Evolutionary conservation across 2,888 invertebrate genomes (phyloP).

Genomic region (Lithodes maja): DNA sequence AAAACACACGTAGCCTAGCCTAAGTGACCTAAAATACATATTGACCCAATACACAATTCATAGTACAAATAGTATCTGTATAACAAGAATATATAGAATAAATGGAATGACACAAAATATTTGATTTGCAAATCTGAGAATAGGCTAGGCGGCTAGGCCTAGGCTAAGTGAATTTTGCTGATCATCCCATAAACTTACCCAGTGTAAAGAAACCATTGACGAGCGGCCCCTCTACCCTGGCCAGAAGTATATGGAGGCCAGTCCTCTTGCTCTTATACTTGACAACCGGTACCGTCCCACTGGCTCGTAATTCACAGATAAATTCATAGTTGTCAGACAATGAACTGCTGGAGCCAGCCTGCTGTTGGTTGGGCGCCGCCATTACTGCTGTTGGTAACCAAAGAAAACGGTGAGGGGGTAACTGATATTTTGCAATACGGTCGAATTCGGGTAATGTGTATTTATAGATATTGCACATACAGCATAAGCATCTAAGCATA

Average conservation of each 20-base stretch:
- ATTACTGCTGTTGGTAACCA: constrained; percentile 30
- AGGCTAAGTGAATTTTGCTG: no score
- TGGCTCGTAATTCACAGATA: constrained; percentile 49
- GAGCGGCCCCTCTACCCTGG: constrained; percentile 91
- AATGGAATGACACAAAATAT: no score
- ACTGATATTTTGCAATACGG: background rate
- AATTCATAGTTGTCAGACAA: constrained; percentile 44
- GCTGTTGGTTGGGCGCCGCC: constrained; percentile 47
- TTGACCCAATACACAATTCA: no score
- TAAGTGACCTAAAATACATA: no score
- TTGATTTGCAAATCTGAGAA: no score
- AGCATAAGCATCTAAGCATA: no score
- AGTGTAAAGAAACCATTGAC: constrained; percentile 91
- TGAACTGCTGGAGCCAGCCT: background rate
- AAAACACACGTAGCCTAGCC: no score
- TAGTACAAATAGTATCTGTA: no score
- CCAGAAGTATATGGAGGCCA: constrained; percentile 87
- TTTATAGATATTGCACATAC: no score
- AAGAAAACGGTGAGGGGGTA: background rate
- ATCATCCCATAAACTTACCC: constrained; percentile 78
- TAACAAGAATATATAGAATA: no score
- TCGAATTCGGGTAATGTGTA: no score
- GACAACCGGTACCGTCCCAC: constrained; percentile 50
- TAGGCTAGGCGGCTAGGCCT: no score
- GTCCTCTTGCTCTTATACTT: constrained; percentile 75